Base-by-base conservation (phyloP, 2,888 invertebrate genomes). In the Hanleya hanleyi region DNA sequence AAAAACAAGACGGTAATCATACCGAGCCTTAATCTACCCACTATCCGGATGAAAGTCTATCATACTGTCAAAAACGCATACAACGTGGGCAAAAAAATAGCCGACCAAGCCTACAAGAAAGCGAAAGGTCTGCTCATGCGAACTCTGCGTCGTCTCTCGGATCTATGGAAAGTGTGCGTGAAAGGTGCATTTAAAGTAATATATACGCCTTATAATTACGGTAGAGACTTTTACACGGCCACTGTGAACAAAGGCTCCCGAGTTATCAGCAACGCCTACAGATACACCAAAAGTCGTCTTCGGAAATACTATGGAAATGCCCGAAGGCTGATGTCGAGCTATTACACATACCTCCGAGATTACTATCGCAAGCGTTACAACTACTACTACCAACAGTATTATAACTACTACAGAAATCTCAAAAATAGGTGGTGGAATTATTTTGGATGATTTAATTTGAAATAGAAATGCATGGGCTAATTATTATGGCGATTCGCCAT, bases 361-460 rank as follows among this genome's bases (percentile, higher is more conserved):
- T 33, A 64, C 33, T 64, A 64, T 26, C 32, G 26, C 15, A 35
- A 26, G 22, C n/a, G 22, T 22, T 64, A 64, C 64, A 64, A 64
- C 26, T 64, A 64, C 36, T 57, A 57, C 29, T 57, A 57, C 26
- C 22, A 22, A 1, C 57, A 57, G 57, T 57, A 57, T 57, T 57
- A 29, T 29, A 57, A 57, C 29, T 57, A 57, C 57, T 57, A 57
- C 22, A 22, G 33, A 57, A 57, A 33, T 32, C 36, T 64, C 15
- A 37, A 64, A 5, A 64, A 64, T 29, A 64, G 36, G 5, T 64
- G 64, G 64, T 64, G 64, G 64, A 37, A 35, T 35, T 64, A 64
- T 29, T 64, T 64, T 64, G 38, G 64, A 15, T 37, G 64, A 64
- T n/a, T n/a, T n/a, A n/a, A n/a, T n/a, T n/a, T n/a, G n/a, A n/a